These are phyloP conservation scores for Netta rufina DNA, from an alignment of 2,797 vertebrate species.

Conservation along the genomic window DNA sequence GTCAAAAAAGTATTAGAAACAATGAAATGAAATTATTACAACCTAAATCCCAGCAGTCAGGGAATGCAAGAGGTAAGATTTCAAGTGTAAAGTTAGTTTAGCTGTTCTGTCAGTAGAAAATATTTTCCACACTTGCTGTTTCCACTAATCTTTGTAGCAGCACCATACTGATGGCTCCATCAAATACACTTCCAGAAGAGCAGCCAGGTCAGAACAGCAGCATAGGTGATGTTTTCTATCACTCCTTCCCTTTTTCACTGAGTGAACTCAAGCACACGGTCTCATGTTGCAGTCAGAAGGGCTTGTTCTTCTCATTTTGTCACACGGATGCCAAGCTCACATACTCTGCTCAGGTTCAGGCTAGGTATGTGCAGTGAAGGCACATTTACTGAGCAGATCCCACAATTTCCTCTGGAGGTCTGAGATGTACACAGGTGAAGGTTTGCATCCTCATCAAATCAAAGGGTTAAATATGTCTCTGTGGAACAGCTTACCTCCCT, in stretches of 20 bases:
- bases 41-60: not conserved
- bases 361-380: not conserved
- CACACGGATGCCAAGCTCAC: not conserved
- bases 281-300: not conserved
- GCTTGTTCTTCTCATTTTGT: not conserved
- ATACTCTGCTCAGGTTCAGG: not conserved
- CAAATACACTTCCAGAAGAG: not conserved
- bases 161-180: not conserved
- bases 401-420: not conserved
- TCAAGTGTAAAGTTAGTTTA: not conserved
- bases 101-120: not conserved
- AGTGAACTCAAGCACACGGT: not conserved
- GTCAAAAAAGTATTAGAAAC: not conserved
- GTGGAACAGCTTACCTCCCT: not conserved
- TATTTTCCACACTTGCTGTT: slow-evolving; percentile 6
- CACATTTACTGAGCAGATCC: not conserved
- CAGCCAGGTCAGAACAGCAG: not conserved
- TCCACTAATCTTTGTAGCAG: not conserved
- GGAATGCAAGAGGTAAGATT: not conserved
- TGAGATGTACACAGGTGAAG: not conserved
- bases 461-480: not conserved
- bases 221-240: not conserved
- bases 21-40: not conserved
- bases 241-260: not conserved
- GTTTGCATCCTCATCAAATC: not conserved